Evolutionary conservation across 2,888 invertebrate genomes (phyloP).

Genomic region (Pilophorus perplexus): DNA sequence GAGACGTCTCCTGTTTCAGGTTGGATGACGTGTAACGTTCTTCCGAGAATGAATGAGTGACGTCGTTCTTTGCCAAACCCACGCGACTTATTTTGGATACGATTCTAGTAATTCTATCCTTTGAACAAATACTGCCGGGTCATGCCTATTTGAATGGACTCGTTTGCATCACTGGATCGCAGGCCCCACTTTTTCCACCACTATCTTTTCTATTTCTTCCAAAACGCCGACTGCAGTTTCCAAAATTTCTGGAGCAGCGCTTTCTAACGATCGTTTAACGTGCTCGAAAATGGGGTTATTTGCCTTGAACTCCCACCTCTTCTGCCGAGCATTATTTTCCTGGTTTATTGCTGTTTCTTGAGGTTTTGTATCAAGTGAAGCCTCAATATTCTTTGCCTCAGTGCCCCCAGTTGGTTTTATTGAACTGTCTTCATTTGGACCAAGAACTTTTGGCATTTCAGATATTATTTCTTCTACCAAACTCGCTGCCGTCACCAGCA

Average conservation of each 20-base stretch:
- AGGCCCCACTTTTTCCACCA: too few relatives aligned
- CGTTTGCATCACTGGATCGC: neutral
- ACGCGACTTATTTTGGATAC: too few relatives aligned
- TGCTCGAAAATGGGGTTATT: neutral
- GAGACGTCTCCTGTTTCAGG: too few relatives aligned
- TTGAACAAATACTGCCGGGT: too few relatives aligned
- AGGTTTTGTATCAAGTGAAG: too few relatives aligned
- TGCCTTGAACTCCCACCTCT: neutral
- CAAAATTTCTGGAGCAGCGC: conserved; percentile 1
- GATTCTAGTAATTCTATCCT: too few relatives aligned
- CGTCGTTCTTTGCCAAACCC: too few relatives aligned
- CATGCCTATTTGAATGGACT: neutral
- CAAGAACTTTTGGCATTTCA: neutral
- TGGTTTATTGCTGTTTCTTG: too few relatives aligned
- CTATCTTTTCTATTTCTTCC: conserved; percentile 20
- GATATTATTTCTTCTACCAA: conserved; percentile 1
- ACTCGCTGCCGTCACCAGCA: neutral
- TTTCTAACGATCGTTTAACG: neutral
- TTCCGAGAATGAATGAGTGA: too few relatives aligned
- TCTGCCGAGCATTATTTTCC: neutral
- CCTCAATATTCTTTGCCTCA: too few relatives aligned
- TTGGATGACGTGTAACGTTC: too few relatives aligned
- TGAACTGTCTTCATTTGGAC: neutral
- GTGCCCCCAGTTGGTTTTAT: neutral
- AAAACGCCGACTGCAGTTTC: conserved; percentile 4